phyloP scores from a whole-genome alignment of 1,140 invertebrate species.

The Atta cephalotes region DNA sequence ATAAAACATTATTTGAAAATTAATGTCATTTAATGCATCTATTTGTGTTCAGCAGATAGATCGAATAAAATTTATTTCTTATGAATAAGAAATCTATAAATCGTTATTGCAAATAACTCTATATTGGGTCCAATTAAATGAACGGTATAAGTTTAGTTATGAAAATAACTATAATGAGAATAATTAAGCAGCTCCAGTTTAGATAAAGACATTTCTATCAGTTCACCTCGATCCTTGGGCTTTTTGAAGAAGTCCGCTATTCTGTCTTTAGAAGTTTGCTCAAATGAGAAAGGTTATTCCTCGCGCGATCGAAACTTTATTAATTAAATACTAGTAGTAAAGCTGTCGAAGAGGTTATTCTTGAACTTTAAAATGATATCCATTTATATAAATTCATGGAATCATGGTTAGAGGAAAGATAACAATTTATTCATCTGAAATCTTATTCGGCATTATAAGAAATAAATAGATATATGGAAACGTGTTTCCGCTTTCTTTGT shows the following conservation, averaged over 20 bases:
- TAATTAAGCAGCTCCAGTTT: conserved; percentile 40
- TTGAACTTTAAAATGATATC: conserved; percentile 38
- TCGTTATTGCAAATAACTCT: neutral
- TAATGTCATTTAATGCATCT: conserved; percentile 24
- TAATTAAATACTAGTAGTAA: conserved; percentile 55
- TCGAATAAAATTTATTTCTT: neutral
- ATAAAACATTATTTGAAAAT: conserved; percentile 23
- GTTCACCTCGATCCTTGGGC: neutral
- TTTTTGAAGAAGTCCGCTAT: conserved; percentile 46
- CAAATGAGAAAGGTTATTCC: conserved; percentile 49
- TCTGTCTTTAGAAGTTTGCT: conserved; percentile 34
- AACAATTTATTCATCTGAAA: conserved; percentile 15
- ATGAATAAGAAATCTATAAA: neutral
- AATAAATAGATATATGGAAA: neutral
- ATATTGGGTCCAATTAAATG: conserved; percentile 3
- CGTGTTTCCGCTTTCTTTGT: neutral
- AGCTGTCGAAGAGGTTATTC: conserved; percentile 43
- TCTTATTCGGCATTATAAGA: neutral
- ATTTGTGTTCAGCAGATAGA: neutral
- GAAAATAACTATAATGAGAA: conserved; percentile 35
- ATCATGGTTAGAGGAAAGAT: neutral
- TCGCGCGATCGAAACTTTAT: conserved; percentile 52
- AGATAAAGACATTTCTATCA: conserved; percentile 53
- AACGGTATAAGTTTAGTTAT: conserved; percentile 22
- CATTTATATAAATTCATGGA: conserved; percentile 36